phyloP scores from a whole-genome alignment of 1,140 invertebrate genomes.

The Scaptomyza montana region DNA sequence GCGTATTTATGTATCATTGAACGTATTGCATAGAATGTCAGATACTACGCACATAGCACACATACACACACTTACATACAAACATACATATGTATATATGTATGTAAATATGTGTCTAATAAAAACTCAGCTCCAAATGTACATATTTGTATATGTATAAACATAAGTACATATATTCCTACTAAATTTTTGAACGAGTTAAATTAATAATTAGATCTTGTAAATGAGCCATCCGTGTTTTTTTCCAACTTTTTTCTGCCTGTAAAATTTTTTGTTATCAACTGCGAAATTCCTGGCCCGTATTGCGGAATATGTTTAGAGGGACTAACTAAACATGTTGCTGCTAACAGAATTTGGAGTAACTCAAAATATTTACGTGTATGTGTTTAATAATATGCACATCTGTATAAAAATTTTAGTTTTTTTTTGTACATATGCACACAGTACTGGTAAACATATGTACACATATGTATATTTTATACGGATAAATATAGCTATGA shows the following conservation, averaged over 20 bases:
- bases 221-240: background rate
- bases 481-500: constrained; percentile 18
- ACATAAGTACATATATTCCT: background rate
- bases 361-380: background rate
- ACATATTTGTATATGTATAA: background rate
- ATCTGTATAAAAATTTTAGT: background rate
- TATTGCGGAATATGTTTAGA: background rate
- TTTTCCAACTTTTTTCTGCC: background rate
- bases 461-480: constrained; percentile 14
- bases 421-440: constrained; percentile 24
- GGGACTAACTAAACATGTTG: background rate
- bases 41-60: constrained; percentile 2
- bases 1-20: constrained; percentile 1
- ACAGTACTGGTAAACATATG: constrained; percentile 19
- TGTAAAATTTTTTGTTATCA: background rate
- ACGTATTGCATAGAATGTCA: constrained; percentile 1
- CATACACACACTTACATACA: background rate
- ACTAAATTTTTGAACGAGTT: background rate
- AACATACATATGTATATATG: background rate
- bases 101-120: constrained; percentile 2
- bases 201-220: background rate
- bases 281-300: constrained; percentile 1
- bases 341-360: background rate
- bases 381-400: constrained; percentile 1
- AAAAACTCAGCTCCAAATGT: background rate